These are phyloP conservation scores for Neomorphus geoffroyi DNA, from an alignment of 2,797 vertebrate genomes.

Conservation along the genomic window DNA sequence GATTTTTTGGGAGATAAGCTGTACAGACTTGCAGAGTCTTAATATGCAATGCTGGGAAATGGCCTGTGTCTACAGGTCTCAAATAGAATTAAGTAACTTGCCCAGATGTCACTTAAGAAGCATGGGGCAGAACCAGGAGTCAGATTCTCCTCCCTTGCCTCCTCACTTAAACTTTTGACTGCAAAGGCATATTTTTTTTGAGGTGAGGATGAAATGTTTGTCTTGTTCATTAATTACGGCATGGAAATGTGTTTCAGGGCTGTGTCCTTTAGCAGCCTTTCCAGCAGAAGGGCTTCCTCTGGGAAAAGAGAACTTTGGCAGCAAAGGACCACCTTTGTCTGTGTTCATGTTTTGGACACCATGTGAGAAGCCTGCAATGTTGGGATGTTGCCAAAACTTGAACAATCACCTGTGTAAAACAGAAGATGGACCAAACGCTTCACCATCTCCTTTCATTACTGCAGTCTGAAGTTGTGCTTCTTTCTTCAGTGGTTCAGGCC, in stretches of 20 bases:
- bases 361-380: background rate
- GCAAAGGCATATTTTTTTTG: background rate
- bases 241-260: background rate
- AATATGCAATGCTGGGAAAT: slow-evolving; percentile 6
- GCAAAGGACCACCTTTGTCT: background rate
- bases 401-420: background rate
- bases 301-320: background rate
- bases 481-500: background rate
- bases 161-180: background rate
- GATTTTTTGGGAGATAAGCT: slow-evolving; percentile 25
- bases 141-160: background rate
- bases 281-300: background rate
- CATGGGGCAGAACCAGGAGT: background rate
- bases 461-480: background rate
- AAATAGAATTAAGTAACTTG: background rate
- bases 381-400: background rate
- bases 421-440: no score
- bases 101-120: background rate
- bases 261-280: background rate
- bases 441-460: background rate
- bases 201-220: background rate
- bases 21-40: background rate
- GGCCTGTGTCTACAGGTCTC: background rate
- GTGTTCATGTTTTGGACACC: background rate
- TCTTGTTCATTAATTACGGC: background rate